Conservation (phyloP, 2,113 vertebrate genomes). For the Galemys pyrenaicus region DNA sequence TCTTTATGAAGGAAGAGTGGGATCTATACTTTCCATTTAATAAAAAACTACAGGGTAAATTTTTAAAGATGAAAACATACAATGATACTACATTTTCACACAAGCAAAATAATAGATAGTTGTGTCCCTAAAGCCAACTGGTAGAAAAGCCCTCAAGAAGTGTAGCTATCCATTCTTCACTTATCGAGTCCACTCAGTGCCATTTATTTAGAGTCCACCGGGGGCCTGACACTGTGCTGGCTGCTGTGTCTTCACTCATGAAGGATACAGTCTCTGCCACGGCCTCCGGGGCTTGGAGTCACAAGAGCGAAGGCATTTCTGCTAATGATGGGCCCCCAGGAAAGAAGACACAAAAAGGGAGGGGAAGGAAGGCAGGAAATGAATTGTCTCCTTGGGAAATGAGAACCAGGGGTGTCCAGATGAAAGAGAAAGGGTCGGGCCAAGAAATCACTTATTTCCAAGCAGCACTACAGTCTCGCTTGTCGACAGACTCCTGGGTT, state of each 20-base stretch:
- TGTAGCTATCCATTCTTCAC: not conserved
- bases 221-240: accelerated
- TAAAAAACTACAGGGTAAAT: not conserved
- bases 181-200: not conserved
- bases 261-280: not conserved
- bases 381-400: not conserved
- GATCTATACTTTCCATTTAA: not conserved
- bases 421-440: not conserved
- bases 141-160: not conserved
- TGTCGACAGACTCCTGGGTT: not conserved
- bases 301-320: not conserved
- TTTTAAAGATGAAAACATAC: not conserved
- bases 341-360: not conserved
- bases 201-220: too few species aligned
- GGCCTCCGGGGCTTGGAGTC: not conserved
- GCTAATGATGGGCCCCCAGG: not conserved
- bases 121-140: not conserved
- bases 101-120: not conserved
- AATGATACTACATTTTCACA: not conserved
- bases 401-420: not conserved
- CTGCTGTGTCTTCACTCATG: accelerated
- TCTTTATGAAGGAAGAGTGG: not conserved
- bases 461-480: not conserved
- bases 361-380: too few species aligned
- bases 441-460: not conserved